A percentile compares a stretch with the other conserved stretches of the same genome.
Evolutionary conservation across 2,888 invertebrate species (phyloP).

Genomic region (Lamproptera curius): DNA sequence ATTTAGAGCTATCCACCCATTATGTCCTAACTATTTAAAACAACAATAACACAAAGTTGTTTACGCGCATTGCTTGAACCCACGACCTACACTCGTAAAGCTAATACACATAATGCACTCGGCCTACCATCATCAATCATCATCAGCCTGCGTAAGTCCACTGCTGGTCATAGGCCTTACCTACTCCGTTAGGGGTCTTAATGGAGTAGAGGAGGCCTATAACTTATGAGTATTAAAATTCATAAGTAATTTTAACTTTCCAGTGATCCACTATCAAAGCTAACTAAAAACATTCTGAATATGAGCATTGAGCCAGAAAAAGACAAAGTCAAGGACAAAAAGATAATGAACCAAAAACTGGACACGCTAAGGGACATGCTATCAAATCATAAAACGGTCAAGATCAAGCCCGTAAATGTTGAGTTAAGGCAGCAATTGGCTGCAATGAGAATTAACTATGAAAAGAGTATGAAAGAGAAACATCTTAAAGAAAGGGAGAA

Average conservation of each 20-base stretch:
- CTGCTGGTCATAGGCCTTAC: too few species aligned
- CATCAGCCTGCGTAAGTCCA: too few species aligned
- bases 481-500: conserved; percentile 22
- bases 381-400: conserved; percentile 69
- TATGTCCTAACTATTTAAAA: too few species aligned
- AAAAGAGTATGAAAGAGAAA: conserved; percentile 51
- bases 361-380: conserved; percentile 71
- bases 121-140: too few species aligned
- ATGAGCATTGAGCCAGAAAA: conserved; percentile 68
- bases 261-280: conserved; percentile 67
- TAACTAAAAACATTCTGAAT: conserved; percentile 72
- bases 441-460: conserved; percentile 52
- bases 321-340: conserved; percentile 49
- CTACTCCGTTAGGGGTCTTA: not conserved
- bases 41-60: too few species aligned
- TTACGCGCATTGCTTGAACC: too few species aligned
- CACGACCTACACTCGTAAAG: too few species aligned
- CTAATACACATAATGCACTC: too few species aligned
- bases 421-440: conserved; percentile 61
- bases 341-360: conserved; percentile 69
- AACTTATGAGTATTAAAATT: not conserved
- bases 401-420: conserved; percentile 70
- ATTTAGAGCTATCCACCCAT: too few species aligned
- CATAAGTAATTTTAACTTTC: conserved; percentile 19
- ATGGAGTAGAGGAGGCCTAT: not conserved